Evolutionary conservation across 1,140 invertebrate genomes (phyloP).

Genomic region (Drepana arcuata): DNA sequence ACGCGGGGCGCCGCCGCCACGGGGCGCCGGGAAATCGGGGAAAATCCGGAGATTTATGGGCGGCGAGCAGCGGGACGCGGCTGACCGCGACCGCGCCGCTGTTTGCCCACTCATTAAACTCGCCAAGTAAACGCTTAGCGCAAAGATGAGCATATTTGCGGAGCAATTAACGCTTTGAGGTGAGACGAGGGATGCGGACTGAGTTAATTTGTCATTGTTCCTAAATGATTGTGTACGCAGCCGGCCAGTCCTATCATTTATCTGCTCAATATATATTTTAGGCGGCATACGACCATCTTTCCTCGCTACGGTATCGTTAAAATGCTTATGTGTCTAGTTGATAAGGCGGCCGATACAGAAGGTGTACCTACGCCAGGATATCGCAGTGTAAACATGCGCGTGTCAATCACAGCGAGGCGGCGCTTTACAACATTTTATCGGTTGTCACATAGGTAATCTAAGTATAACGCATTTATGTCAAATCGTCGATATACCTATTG

Average conservation of each 20-base stretch:
- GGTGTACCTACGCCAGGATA: slow-evolving; percentile 37
- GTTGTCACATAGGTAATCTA: slow-evolving; percentile 57
- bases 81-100: slow-evolving; percentile 39
- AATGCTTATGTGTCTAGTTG: slow-evolving; percentile 41
- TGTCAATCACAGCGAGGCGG: slow-evolving; percentile 64
- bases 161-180: slow-evolving; percentile 60
- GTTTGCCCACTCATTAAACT: slow-evolving; percentile 67
- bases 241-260: slow-evolving; percentile 13
- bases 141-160: slow-evolving; percentile 65
- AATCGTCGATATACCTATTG: slow-evolving; percentile 54
- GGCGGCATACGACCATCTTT: slow-evolving; percentile 19
- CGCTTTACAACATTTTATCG: slow-evolving; percentile 62
- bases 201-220: slow-evolving; percentile 35
- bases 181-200: slow-evolving; percentile 48
- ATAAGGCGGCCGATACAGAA: slow-evolving; percentile 46
- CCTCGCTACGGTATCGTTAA: slow-evolving; percentile 23
- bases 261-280: slow-evolving; percentile 24
- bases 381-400: slow-evolving; percentile 49
- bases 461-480: slow-evolving; percentile 66
- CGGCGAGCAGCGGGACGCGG: slow-evolving; percentile 32
- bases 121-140: slow-evolving; percentile 58
- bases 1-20: slow-evolving; percentile 22
- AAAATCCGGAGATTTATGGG: slow-evolving; percentile 64
- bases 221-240: slow-evolving; percentile 24
- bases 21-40: slow-evolving; percentile 44